A percentile compares a stretch with the other conserved stretches of the same genome.
phyloP scores from a whole-genome alignment of 2,113 vertebrate species.

The Tauraco erythrolophus region DNA sequence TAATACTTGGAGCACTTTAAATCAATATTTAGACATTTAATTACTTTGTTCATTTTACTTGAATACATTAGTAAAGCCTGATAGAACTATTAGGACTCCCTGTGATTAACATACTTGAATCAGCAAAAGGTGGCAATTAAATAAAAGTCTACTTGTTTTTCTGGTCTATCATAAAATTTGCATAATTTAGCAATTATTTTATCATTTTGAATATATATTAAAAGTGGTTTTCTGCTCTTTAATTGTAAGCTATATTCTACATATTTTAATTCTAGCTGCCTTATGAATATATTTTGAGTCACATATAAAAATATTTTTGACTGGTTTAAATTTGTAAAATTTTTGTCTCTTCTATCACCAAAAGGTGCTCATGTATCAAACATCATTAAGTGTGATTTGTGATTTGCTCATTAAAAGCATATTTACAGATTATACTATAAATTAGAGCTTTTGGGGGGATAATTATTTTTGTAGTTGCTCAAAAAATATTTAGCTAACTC shows the following conservation, averaged over 20 bases:
- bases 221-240: conserved; percentile 68
- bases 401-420: conserved; percentile 44
- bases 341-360: conserved; percentile 39
- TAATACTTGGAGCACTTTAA: conserved; percentile 76
- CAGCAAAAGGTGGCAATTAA: conserved; percentile 79
- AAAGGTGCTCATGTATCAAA: conserved; percentile 20
- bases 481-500: background rate
- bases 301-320: conserved; percentile 52
- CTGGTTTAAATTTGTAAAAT: conserved; percentile 38
- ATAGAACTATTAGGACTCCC: conserved; percentile 73
- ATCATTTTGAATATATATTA: conserved; percentile 75
- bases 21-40: conserved; percentile 83
- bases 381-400: conserved; percentile 4
- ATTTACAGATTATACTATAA: conserved; percentile 33
- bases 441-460: background rate
- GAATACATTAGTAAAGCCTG: conserved; percentile 75
- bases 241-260: conserved; percentile 70
- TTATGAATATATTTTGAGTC: conserved; percentile 37
- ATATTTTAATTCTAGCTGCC: conserved; percentile 62
- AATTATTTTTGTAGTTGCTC: background rate
- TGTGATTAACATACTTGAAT: conserved; percentile 81
- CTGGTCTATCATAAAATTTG: conserved; percentile 75
- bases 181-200: conserved; percentile 82
- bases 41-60: conserved; percentile 80
- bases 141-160: conserved; percentile 74